These are phyloP conservation scores for Eospalax fontanierii DNA, from an alignment of 2,797 vertebrate genomes.

Conservation along the genomic window DNA sequence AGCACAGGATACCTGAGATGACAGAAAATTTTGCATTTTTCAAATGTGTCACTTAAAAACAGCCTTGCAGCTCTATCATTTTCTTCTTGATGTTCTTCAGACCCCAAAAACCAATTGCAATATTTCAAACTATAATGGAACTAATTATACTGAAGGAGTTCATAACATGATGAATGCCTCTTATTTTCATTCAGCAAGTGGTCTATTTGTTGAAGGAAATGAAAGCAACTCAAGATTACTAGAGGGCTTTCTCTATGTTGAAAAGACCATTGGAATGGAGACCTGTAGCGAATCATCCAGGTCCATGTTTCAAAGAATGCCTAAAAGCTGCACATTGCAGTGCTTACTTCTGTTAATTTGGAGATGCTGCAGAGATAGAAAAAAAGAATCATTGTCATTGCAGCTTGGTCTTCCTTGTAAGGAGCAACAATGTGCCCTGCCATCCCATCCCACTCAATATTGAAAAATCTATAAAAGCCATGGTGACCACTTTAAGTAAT, in stretches of 20 bases:
- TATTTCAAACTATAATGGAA: background rate
- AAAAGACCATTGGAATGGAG: background rate
- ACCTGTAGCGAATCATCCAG: background rate
- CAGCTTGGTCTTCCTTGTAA: background rate
- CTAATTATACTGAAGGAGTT: constrained; percentile 52
- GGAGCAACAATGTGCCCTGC: background rate
- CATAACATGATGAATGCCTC: constrained; percentile 36
- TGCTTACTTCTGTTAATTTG: background rate
- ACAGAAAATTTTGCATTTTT: background rate
- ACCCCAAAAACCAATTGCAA: background rate
- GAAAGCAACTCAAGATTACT: background rate
- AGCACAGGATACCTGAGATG: background rate
- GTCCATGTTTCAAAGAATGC: background rate
- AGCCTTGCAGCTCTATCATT: background rate
- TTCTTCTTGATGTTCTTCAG: background rate
- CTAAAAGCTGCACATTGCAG: constrained; percentile 3
- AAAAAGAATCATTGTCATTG: background rate
- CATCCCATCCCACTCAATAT: background rate
- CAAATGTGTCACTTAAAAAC: background rate
- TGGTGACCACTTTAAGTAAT: background rate
- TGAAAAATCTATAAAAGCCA: background rate
- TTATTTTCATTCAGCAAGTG: constrained; percentile 59
- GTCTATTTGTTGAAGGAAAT: constrained; percentile 18
- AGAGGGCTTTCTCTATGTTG: constrained; percentile 27
- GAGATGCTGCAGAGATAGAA: background rate